Conservation (phyloP, 2,113 vertebrate species). For the Suncus etruscus region DNA sequence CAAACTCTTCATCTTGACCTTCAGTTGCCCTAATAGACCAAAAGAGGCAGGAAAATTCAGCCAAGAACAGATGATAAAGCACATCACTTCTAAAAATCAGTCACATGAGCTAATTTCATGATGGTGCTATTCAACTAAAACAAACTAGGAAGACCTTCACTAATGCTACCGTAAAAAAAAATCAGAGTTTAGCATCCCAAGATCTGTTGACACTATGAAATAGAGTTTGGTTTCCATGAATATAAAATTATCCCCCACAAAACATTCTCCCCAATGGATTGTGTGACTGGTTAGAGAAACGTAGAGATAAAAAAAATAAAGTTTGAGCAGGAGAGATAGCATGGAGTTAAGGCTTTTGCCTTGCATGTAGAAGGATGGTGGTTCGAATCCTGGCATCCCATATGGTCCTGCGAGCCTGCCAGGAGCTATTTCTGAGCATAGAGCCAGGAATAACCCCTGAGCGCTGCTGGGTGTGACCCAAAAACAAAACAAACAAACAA, state of each 20-base stretch:
- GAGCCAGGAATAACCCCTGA: too few species aligned
- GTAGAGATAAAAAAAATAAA: background rate
- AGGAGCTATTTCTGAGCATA: too few species aligned
- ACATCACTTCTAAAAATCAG: background rate
- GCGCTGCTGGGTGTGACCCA: too few species aligned
- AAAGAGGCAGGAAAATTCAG: background rate
- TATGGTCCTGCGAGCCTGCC: too few species aligned
- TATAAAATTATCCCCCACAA: background rate
- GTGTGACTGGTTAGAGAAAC: background rate
- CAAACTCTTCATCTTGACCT: background rate
- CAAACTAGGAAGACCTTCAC: background rate
- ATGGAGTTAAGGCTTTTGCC: too few species aligned
- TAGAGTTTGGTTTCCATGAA: background rate
- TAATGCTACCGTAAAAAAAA: background rate
- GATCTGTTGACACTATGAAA: background rate
- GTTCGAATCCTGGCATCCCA: too few species aligned
- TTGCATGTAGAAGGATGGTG: too few species aligned
- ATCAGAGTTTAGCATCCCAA: background rate
- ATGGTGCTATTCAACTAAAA: background rate
- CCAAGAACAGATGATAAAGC: background rate
- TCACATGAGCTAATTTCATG: slow-evolving; percentile 5
- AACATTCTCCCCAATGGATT: background rate
- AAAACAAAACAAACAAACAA: too few species aligned
- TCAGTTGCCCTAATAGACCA: background rate
- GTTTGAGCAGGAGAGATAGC: background rate